Evolutionary conservation across 37 sponge, comb jelly and placozoan genomes (phyloP).

Genomic region (Tethya wilhelma): DNA sequence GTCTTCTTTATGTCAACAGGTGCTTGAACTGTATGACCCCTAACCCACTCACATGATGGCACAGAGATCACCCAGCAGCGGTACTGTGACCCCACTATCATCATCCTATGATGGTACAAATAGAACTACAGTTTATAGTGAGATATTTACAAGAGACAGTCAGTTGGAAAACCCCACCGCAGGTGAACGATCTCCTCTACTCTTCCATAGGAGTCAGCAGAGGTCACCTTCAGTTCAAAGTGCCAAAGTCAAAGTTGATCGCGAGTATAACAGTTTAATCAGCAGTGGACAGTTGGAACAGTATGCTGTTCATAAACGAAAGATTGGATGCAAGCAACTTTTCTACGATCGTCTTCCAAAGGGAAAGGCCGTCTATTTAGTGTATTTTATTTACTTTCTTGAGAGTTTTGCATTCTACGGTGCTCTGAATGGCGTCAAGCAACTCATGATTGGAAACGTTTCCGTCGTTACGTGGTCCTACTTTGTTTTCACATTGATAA

Average conservation of each 20-base stretch:
- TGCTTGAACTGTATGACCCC: too few species aligned
- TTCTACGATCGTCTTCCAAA: constrained; percentile 27
- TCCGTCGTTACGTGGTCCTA: background rate
- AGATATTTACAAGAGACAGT: too few species aligned
- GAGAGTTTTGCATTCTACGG: constrained; percentile 43
- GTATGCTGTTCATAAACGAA: background rate
- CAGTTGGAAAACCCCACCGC: background rate
- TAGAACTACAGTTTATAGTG: too few species aligned
- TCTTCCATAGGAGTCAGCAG: background rate
- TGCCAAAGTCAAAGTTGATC: background rate
- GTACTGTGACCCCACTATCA: too few species aligned
- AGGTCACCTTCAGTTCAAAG: background rate
- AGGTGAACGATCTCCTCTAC: background rate
- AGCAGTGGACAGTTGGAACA: background rate
- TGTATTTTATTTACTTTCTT: constrained; percentile 17
- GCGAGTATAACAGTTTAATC: background rate
- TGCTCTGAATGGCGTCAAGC: background rate
- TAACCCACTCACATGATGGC: too few species aligned
- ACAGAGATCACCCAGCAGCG: too few species aligned
- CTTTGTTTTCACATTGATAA: background rate
- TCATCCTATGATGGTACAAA: too few species aligned
- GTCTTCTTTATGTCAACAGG: too few species aligned
- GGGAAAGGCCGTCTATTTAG: constrained; percentile 26
- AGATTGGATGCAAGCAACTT: background rate
- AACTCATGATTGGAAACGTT: background rate